Base-by-base conservation (phyloP, 2,113 vertebrate genomes). In the Propithecus coquereli region DNA sequence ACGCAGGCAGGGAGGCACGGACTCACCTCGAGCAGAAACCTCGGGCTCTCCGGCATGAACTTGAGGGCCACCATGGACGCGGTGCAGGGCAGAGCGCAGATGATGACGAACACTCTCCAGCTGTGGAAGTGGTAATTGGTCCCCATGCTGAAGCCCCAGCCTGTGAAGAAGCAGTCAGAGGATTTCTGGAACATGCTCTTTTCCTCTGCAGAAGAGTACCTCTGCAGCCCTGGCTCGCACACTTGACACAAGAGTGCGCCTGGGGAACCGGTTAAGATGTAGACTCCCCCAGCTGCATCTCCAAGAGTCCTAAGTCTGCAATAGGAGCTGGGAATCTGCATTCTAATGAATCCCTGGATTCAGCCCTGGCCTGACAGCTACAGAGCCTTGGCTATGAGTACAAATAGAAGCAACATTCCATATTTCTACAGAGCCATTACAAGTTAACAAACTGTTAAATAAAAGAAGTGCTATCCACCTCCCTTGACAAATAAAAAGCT, bases 1-100 rank as follows among this genome's bases (percentile, higher is more conserved):
- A 2, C 4, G 0, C 0, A 0, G 14, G 23, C 14, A 52, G 47
- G 30, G 52, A 45, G 54, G 59, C 14, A 17, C 91, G 43, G 40
- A 85, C 99, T 99, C 98, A 99, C 99, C 99, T 99, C 99, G 54
- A 99, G 99, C 95, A 99, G 99, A 98, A 99, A 99, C 0, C 99
- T 99, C 0, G 99, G 99, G 97, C 99, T 99, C 98, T 99, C 99
- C 0, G 99, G 99, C 99, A 99, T 99, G 98, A 99, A 99, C 95
- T 99, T 97, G 57, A 99, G 97, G 0, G 99, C 99, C 63, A 99
- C 92, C 63, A 99, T 98, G 77, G 99, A 99, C 10, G 99, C 98
- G 0, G 99, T 97, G 0, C 99, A 99, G 3, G 99, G 99, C 95
- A 99, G 98, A 40, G 99, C 99, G 20, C 99, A 99, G 96, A 99